phyloP scores from a whole-genome alignment of 2,797 vertebrate genomes.

The Zalophus californianus region DNA sequence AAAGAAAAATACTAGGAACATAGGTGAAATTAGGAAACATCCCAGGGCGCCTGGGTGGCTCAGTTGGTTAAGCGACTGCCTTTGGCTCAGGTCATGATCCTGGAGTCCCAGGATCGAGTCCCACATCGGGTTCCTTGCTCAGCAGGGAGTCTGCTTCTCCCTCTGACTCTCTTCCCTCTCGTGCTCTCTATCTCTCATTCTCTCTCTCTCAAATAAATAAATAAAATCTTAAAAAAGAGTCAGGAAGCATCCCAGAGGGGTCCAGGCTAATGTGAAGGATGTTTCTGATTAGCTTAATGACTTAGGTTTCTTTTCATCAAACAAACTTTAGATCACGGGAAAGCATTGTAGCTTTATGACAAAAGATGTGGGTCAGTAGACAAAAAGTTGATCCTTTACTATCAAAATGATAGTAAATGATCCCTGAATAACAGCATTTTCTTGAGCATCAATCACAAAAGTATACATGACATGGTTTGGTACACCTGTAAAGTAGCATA shows the following conservation, averaged over 20 bases:
- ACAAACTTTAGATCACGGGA: neutral
- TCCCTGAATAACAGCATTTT: neutral
- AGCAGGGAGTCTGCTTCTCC: too few relatives aligned
- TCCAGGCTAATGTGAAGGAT: neutral
- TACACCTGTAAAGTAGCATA: neutral
- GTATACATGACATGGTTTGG: neutral
- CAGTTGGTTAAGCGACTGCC: too few relatives aligned
- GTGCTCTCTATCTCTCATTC: too few relatives aligned
- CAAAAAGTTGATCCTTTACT: neutral
- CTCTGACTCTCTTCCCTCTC: too few relatives aligned
- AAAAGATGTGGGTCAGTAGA: neutral
- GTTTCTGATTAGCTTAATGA: neutral
- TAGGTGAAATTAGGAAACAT: neutral
- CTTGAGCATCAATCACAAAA: neutral
- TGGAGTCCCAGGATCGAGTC: too few relatives aligned
- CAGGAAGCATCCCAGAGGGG: accelerated
- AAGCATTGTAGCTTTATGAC: neutral
- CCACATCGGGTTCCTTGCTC: too few relatives aligned
- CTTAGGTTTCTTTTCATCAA: neutral
- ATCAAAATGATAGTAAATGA: neutral
- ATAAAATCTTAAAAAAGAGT: too few relatives aligned
- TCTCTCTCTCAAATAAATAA: too few relatives aligned
- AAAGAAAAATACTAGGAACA: neutral
- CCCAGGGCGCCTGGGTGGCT: too few relatives aligned
- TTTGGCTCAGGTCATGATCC: too few relatives aligned